phyloP scores from a whole-genome alignment of 2,888 invertebrate genomes.

The Lamellibrachia satsuma region DNA sequence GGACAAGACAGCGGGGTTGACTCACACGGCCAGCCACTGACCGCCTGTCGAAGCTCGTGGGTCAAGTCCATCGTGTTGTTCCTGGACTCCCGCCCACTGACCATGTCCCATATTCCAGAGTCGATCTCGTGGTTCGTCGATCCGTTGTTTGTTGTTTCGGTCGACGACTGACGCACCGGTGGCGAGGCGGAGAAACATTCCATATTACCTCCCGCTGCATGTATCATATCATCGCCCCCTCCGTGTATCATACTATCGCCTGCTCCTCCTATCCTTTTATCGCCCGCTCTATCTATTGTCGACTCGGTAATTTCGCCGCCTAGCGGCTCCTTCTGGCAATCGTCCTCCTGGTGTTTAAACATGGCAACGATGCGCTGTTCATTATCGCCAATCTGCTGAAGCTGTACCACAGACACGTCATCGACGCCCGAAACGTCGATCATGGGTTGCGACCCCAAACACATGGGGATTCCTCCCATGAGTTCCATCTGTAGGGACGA shows the following conservation, averaged over 20 bases:
- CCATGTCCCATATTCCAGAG: slow-evolving; percentile 34
- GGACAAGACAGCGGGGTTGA: background rate
- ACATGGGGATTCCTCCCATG: background rate
- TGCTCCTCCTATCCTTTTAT: background rate
- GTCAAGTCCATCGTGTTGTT: slow-evolving; percentile 23
- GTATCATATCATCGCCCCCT: background rate
- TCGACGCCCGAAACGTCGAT: background rate
- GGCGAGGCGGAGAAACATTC: background rate
- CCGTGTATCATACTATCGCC: too few species aligned
- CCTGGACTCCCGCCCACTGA: slow-evolving; percentile 24
- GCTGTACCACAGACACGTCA: background rate
- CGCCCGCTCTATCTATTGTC: background rate
- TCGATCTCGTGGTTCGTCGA: slow-evolving; percentile 28
- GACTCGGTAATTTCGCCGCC: background rate
- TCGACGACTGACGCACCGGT: background rate
- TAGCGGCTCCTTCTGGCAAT: background rate
- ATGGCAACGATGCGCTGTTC: background rate
- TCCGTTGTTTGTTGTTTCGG: background rate
- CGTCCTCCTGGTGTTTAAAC: background rate
- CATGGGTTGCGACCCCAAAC: background rate
- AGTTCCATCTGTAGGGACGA: background rate
- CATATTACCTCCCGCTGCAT: background rate
- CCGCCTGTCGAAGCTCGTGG: background rate
- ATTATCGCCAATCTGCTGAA: background rate
- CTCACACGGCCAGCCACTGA: background rate